phyloP scores from a whole-genome alignment of 1,140 invertebrate species.

The Muscidifurax raptorellus region DNA sequence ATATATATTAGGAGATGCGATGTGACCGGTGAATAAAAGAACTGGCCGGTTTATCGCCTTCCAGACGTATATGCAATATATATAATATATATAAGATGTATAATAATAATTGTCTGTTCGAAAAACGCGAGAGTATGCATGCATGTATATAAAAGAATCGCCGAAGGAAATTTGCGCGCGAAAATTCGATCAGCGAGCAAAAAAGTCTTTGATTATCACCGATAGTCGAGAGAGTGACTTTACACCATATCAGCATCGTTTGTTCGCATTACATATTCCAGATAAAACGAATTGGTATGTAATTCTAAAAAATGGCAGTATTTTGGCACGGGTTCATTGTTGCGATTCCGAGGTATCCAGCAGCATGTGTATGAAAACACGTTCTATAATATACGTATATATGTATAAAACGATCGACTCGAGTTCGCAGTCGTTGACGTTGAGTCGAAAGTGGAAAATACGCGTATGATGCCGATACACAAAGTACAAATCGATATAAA shows the following conservation, averaged over 20 bases:
- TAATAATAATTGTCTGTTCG: background rate
- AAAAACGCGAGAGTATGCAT: conserved; percentile 13
- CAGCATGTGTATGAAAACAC: no score
- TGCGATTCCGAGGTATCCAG: background rate
- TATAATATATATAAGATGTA: conserved; percentile 1
- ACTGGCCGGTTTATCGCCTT: background rate
- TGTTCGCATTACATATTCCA: background rate
- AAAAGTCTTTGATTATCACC: background rate
- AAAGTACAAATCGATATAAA: background rate
- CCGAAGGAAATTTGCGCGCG: background rate
- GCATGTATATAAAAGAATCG: background rate
- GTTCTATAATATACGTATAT: background rate
- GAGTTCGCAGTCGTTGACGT: background rate
- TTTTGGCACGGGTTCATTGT: conserved; percentile 23
- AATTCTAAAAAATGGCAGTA: conserved; percentile 29
- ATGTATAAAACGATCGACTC: background rate
- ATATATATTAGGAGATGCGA: background rate
- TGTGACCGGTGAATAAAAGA: background rate
- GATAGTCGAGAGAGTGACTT: conserved; percentile 11
- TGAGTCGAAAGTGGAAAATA: background rate
- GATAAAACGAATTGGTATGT: background rate
- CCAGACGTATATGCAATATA: conserved; percentile 10
- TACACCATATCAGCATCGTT: background rate
- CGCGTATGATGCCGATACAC: background rate
- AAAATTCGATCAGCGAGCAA: no score